Evolutionary conservation across 92 coral and sea anemone genomes (phyloP), one percentile per base, ranked within the genome.

Genomic region (Phenganax marumi): DNA sequence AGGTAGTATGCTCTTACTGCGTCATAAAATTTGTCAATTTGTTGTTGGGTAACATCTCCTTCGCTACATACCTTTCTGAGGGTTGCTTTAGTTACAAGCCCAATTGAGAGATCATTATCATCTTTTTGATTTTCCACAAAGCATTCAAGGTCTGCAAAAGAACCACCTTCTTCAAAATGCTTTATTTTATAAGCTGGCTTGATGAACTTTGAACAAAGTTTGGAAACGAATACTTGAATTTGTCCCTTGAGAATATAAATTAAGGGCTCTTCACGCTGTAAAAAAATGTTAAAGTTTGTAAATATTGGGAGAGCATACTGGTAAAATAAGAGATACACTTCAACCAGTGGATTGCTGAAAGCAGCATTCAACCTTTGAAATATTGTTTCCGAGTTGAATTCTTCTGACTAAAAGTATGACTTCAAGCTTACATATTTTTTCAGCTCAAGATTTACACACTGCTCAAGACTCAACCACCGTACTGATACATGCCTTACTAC

Each of bases 211-310:
- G 68, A 64, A 23, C 87, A 84, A 60, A 87, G 76, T 78, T 82
- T 87, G 81, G 24, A 17, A 68, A 58, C 12, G 68, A 87, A 84
- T 5, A n/a, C 11, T 22, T 84, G 81, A 69, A 58, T 69, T 70
- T 76, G 84, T 57, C 70, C 73, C 79, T 88, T 80, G 80, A 88
- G 51, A 82, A 70, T 52, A 68, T 69, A 84, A 47, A 88, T 77
- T 50, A 88, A 75, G 9, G 87, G 90, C 73, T 84, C 90, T 64
- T 88, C 87, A 79, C 90, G 84, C 80, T 88, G 90, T 65, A 84
- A 60, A 63, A 88, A 77, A 66, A 33, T 87, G 86, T 87, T 81
- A 47, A 81, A 87, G 52, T 84, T 88, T 50, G 82, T 88, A 53
- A 84, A 69, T 75, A 57, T 46, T 74, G 90, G 60, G 55, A 87